Percentiles rank a stretch among this genome's conserved stretches.
Evolutionary conservation across 2,113 vertebrate genomes (phyloP).

Genomic region (Alectura lathami): DNA sequence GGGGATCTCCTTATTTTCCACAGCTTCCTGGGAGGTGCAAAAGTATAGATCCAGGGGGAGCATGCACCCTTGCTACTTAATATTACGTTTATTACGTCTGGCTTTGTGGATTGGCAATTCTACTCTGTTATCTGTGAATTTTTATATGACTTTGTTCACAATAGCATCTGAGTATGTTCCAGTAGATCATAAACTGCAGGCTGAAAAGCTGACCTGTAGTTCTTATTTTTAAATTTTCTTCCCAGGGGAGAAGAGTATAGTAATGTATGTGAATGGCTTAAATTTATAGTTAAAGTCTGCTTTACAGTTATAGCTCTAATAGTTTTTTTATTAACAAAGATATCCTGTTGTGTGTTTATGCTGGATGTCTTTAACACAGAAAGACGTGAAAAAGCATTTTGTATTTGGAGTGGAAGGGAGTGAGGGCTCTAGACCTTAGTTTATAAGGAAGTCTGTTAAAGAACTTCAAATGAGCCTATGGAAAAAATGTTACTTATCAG

Average conservation of each 20-base stretch:
- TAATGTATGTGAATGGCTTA: background rate
- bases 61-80: background rate
- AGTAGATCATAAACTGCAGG: background rate
- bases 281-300: background rate
- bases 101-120: background rate
- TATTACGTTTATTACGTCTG: background rate
- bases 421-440: background rate
- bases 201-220: background rate
- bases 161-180: background rate
- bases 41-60: background rate
- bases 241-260: background rate
- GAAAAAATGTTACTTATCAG: background rate
- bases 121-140: background rate
- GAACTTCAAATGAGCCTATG: background rate
- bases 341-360: background rate
- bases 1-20: background rate
- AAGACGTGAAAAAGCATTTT: background rate
- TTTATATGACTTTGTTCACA: background rate
- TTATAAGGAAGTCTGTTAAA: background rate
- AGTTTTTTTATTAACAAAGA: background rate
- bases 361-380: background rate
- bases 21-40: background rate
- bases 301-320: background rate
- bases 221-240: constrained; percentile 20
- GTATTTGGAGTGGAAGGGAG: background rate